A percentile compares a stretch with the other conserved stretches of the same genome.
phyloP scores from a whole-genome alignment of 2,797 vertebrate genomes.

The Neosalanx taihuensis region DNA sequence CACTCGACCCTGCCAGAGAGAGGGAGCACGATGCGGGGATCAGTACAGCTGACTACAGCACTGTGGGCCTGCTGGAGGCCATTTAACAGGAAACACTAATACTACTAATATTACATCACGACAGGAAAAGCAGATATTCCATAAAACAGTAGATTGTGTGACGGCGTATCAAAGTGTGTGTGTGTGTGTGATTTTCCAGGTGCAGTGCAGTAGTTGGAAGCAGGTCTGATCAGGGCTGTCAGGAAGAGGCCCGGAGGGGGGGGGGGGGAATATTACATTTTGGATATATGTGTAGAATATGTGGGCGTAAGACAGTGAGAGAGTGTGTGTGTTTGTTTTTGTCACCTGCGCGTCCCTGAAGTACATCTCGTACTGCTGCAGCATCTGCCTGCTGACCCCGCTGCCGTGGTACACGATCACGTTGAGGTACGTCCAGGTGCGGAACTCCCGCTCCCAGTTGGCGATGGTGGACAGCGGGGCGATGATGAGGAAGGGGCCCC shows the following conservation, averaged over 20 bases:
- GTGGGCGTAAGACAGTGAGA: not conserved
- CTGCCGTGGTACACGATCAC: conserved; percentile 98
- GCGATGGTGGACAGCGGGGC: conserved; percentile 96
- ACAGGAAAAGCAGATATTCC: not conserved
- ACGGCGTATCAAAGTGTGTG: not conserved
- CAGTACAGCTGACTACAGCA: no score
- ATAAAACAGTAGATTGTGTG: not conserved
- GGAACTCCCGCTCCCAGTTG: conserved; percentile 98
- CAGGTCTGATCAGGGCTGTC: conserved; percentile 55
- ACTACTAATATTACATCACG: no score
- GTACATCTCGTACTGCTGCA: conserved; percentile 99
- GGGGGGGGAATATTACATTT: conserved; percentile 65
- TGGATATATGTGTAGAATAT: no score
- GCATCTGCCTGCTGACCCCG: conserved; percentile 97
- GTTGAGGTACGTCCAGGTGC: conserved; percentile 93
- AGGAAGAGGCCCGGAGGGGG: conserved; percentile 54
- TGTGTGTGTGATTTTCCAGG: not conserved
- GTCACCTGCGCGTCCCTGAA: conserved; percentile 93
- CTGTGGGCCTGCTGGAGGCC: no score
- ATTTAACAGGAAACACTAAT: no score
- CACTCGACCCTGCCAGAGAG: conserved; percentile 77
- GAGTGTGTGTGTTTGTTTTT: not conserved
- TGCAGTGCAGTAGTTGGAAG: not conserved
- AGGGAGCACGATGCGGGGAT: not conserved
- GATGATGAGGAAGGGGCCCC: conserved; percentile 95